Conservation (phyloP, 2,113 vertebrate genomes). For the Neolamprologus ventralis region DNA sequence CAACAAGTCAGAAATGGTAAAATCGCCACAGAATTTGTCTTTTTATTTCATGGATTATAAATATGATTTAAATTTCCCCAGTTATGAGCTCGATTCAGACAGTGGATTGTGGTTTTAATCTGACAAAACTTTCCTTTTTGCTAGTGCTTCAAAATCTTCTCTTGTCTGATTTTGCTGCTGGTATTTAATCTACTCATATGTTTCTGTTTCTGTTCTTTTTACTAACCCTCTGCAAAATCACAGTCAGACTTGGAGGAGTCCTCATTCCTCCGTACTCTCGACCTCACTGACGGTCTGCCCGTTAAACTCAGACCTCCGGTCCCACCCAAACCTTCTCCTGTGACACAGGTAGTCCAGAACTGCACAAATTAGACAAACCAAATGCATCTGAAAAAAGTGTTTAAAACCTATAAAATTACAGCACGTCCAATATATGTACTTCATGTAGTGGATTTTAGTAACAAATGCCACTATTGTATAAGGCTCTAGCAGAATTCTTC, state of each 20-base stretch:
- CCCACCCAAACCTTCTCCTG: slow-evolving; percentile 69
- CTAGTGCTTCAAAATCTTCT: neutral
- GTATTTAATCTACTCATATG: neutral
- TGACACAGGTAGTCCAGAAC: slow-evolving; percentile 79
- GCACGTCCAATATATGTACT: neutral
- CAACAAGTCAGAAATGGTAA: neutral
- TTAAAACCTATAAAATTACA: neutral
- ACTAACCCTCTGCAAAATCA: slow-evolving; percentile 35
- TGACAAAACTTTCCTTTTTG: neutral
- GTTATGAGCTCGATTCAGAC: neutral
- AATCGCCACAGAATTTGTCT: neutral
- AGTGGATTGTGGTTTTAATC: neutral
- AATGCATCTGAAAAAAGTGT: neutral
- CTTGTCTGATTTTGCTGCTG: neutral
- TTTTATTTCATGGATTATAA: neutral
- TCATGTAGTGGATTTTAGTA: neutral
- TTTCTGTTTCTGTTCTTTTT: slow-evolving; percentile 25
- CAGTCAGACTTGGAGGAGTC: slow-evolving; percentile 63
- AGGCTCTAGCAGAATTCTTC: neutral
- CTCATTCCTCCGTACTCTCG: slow-evolving; percentile 51
- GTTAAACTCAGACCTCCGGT: slow-evolving; percentile 68
- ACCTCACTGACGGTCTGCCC: slow-evolving; percentile 62
- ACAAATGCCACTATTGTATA: neutral
- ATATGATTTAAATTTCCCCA: neutral
- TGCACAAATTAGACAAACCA: neutral